These are phyloP conservation scores for Alosa alosa DNA, from an alignment of 2,113 vertebrate genomes.

Conservation along the genomic window DNA sequence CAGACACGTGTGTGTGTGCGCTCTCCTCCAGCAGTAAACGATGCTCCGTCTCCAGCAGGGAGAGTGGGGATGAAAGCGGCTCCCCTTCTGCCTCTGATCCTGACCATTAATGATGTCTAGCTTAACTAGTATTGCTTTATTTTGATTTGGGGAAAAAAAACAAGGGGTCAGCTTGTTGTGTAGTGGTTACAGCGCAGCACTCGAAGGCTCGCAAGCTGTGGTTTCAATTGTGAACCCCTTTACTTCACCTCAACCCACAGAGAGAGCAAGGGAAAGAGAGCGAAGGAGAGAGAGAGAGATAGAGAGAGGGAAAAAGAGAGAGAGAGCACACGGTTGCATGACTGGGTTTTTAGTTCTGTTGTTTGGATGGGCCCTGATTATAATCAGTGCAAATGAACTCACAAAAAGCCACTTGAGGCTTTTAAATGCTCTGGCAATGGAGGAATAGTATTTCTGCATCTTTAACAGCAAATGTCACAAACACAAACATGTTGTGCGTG, in stretches of 20 bases:
- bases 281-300: neutral
- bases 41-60: constrained; percentile 70
- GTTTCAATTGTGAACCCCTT: constrained; percentile 4
- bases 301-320: neutral
- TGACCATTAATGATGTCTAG: constrained; percentile 68
- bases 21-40: constrained; percentile 65
- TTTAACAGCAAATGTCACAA: neutral
- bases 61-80: constrained; percentile 66
- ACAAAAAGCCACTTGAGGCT: constrained; percentile 15
- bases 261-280: neutral
- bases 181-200: constrained; percentile 55
- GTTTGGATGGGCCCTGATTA: constrained; percentile 7
- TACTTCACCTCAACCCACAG: constrained; percentile 6
- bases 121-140: constrained; percentile 56
- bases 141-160: constrained; percentile 46
- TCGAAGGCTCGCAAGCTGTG: constrained; percentile 47
- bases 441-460: constrained; percentile 11
- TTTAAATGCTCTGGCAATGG: constrained; percentile 2
- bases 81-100: constrained; percentile 69
- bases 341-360: neutral
- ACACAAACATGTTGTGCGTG: neutral
- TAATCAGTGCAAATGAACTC: constrained; percentile 3
- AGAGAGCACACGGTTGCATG: neutral
- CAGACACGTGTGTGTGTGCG: constrained; percentile 56
- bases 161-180: constrained; percentile 62